Base-by-base conservation (phyloP, 2,888 invertebrate species). In the Thymelicus acteon region DNA sequence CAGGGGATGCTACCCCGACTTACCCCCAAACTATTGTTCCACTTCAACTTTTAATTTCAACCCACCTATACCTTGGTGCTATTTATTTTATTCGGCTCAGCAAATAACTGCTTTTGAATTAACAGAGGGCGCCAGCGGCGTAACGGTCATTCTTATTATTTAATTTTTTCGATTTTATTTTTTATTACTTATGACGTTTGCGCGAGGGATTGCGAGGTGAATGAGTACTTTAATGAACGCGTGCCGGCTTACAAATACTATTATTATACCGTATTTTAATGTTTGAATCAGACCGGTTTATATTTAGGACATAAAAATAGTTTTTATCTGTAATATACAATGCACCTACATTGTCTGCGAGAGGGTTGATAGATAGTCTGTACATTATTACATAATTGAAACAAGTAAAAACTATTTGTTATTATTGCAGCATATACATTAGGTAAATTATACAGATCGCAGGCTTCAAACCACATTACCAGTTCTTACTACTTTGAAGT, bases 1-100 rank as follows among this genome's bases (percentile, higher is more conserved):
- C 72, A 74, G 76, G 77, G 75, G 77, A 75, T 64, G 71, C 67
- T 60, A 65, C 70, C 70, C 70, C 64, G 13, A 39, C 58, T 13
- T 54, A 24, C 72, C 74, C 73, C 73, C 60, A 71, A 76, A 81
- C 78, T 78, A 80, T 82, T 82, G 80, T 82, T 78, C 78, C 75
- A 77, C 79, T 80, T 79, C 78, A 79, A 80, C 75, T 81, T 82
- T 83, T 82, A 80, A 82, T 82, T 83, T 81, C 75, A 75, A 72
- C 75, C 78, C 78, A 82, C 82, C 83, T 82, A 77, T 76, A 75
- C 80, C 79, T 75, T 76, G 61, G 75, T 71, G 74, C 71, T 81
- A 79, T 80, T 79, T 81, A 80, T 81, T 79, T 77, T 73, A 75
- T 78, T 79, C 76, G 75, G 77, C 74, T 79, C 76, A 73, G 76